A percentile compares a stretch with the other conserved stretches of the same genome.
Evolutionary conservation across 2,797 vertebrate species (phyloP).

Genomic region (Spondyliosoma cantharus): DNA sequence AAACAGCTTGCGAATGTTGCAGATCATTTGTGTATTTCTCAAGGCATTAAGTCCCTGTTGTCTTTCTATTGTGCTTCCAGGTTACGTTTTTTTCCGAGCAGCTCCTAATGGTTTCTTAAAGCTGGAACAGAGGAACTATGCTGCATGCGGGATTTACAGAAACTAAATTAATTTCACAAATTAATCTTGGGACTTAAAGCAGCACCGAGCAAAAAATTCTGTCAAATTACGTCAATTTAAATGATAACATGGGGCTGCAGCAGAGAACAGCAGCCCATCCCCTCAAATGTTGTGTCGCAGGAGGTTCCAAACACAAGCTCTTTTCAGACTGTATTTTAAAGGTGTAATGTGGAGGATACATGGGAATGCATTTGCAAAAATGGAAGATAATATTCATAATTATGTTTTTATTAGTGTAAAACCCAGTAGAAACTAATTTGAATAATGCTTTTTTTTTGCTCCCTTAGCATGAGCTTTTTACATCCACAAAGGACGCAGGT

Average conservation of each 20-base stretch:
- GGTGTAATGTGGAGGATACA: too few relatives aligned
- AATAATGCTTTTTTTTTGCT: too few relatives aligned
- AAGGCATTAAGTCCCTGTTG: constrained; percentile 32
- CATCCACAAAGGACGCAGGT: too few relatives aligned
- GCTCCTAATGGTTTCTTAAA: constrained; percentile 13
- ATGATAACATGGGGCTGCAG: background rate
- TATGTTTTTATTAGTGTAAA: too few relatives aligned
- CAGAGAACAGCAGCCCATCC: background rate
- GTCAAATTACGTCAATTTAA: constrained; percentile 14
- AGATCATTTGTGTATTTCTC: constrained; percentile 52
- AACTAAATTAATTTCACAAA: constrained; percentile 18
- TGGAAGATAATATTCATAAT: too few relatives aligned
- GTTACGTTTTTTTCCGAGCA: constrained; percentile 26
- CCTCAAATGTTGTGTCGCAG: background rate
- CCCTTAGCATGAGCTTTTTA: too few relatives aligned
- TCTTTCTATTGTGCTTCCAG: constrained; percentile 32
- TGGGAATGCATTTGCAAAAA: too few relatives aligned
- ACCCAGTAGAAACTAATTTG: too few relatives aligned
- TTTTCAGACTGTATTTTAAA: too few relatives aligned
- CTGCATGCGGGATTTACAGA: background rate
- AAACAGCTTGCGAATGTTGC: constrained; percentile 36
- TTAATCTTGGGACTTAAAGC: constrained; percentile 18
- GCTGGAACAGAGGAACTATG: background rate
- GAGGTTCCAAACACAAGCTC: background rate
- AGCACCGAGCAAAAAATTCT: background rate